phyloP scores from a whole-genome alignment of 2,888 invertebrate genomes.

The Sceliomorpha sp. region DNA sequence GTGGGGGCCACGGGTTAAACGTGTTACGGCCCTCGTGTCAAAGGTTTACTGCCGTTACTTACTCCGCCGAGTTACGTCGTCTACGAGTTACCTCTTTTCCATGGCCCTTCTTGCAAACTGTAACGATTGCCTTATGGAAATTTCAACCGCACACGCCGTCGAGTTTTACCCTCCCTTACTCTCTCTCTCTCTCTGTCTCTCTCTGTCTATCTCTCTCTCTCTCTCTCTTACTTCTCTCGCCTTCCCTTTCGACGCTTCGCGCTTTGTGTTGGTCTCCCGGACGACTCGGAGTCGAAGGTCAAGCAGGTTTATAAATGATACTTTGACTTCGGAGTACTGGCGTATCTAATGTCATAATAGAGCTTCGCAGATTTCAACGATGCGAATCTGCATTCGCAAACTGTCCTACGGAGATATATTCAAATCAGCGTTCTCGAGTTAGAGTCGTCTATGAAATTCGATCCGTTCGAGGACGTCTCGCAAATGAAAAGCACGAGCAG shows the following conservation, averaged over 20 bases:
- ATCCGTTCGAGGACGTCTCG: too few relatives aligned
- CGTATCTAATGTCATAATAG: conserved; percentile 44
- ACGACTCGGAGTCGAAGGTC: conserved; percentile 22
- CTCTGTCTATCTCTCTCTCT: background rate
- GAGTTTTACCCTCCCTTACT: conserved; percentile 1
- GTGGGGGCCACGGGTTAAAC: conserved; percentile 63
- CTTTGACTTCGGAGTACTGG: conserved; percentile 7
- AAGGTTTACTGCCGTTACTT: conserved; percentile 67
- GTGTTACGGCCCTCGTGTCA: conserved; percentile 66
- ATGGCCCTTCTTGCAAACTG: conserved; percentile 55
- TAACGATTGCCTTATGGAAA: conserved; percentile 65
- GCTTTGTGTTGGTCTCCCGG: conserved; percentile 11
- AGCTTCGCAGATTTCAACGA: background rate
- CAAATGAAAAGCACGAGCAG: too few relatives aligned
- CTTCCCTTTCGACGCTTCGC: conserved; percentile 7
- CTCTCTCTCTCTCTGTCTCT: background rate
- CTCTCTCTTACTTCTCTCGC: background rate
- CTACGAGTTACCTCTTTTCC: conserved; percentile 56
- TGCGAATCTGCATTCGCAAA: too few relatives aligned
- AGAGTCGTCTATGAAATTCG: too few relatives aligned
- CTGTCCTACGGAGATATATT: too few relatives aligned
- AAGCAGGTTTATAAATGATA: conserved; percentile 44
- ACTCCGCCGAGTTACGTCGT: conserved; percentile 59
- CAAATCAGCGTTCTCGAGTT: too few relatives aligned
- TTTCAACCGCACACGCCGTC: conserved; percentile 42